Conservation (phyloP, 2,888 invertebrate genomes). For the Conus canariensis region DNA sequence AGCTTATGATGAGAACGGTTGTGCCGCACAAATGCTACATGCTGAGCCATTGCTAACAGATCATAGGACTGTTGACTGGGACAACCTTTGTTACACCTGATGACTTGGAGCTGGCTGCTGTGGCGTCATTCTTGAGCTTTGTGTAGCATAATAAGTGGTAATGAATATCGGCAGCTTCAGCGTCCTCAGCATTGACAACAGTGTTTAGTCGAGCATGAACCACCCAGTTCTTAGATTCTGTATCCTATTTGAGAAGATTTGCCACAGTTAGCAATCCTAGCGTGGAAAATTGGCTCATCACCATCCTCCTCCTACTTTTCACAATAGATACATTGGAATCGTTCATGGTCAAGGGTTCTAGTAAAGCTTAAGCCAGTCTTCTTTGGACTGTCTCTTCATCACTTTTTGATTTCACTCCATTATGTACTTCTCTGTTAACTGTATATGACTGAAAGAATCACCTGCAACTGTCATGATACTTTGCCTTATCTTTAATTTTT, state of each 20-base stretch:
- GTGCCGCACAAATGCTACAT: background rate
- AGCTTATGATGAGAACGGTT: background rate
- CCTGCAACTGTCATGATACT: too few species aligned
- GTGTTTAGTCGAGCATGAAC: slow-evolving; percentile 7
- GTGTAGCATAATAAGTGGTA: slow-evolving; percentile 12
- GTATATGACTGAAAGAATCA: too few species aligned
- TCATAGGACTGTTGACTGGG: background rate
- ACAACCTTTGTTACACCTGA: background rate
- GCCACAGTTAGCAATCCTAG: background rate
- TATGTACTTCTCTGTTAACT: too few species aligned
- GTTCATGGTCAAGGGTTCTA: too few species aligned
- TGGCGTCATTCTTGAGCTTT: background rate
- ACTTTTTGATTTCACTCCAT: too few species aligned
- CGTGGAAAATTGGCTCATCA: background rate
- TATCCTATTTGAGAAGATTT: background rate
- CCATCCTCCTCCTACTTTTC: background rate
- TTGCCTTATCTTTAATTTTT: too few species aligned
- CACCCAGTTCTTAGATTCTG: slow-evolving; percentile 9
- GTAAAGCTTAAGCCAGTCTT: too few species aligned
- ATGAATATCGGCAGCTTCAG: background rate
- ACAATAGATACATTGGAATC: background rate
- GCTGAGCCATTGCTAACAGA: background rate
- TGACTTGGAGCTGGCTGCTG: background rate
- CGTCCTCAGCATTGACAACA: background rate
- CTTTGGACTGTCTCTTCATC: too few species aligned